Conservation (phyloP, 2,888 invertebrate species). For the Drosophila fungiperda region DNA sequence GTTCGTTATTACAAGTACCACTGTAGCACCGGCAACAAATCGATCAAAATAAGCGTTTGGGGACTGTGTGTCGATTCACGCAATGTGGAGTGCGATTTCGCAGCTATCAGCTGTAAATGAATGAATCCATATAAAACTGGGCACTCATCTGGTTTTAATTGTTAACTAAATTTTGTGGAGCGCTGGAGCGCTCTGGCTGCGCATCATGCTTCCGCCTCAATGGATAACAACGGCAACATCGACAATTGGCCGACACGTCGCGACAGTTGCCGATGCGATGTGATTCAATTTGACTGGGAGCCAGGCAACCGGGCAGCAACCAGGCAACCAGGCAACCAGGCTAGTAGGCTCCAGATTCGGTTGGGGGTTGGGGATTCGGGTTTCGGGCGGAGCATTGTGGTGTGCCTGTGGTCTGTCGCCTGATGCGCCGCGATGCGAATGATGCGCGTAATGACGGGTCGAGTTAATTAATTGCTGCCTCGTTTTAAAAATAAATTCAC, state of each 20-base stretch:
- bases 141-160: slow-evolving; percentile 44
- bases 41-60: neutral
- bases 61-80: slow-evolving; percentile 54
- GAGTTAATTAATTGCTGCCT: slow-evolving; percentile 80
- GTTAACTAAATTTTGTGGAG: slow-evolving; percentile 44
- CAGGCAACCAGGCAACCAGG: no score
- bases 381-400: slow-evolving; percentile 31
- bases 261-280: slow-evolving; percentile 26
- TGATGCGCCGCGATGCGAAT: slow-evolving; percentile 76
- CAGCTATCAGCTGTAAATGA: slow-evolving; percentile 58
- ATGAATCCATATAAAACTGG: slow-evolving; percentile 68
- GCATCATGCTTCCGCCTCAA: slow-evolving; percentile 67
- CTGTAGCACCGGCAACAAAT: neutral
- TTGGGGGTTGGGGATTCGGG: slow-evolving; percentile 2
- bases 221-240: slow-evolving; percentile 46
- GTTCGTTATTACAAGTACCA: neutral
- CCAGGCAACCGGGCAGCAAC: neutral
- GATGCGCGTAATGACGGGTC: slow-evolving; percentile 80
- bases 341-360: no score
- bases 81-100: slow-evolving; percentile 58
- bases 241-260: slow-evolving; percentile 62
- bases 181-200: slow-evolving; percentile 35
- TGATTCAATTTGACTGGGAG: slow-evolving; percentile 11
- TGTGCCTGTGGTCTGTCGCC: slow-evolving; percentile 76
- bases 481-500: slow-evolving; percentile 79